These are phyloP conservation scores for Craseonycteris thonglongyai DNA, from an alignment of 2,113 vertebrate species.

Conservation along the genomic window DNA sequence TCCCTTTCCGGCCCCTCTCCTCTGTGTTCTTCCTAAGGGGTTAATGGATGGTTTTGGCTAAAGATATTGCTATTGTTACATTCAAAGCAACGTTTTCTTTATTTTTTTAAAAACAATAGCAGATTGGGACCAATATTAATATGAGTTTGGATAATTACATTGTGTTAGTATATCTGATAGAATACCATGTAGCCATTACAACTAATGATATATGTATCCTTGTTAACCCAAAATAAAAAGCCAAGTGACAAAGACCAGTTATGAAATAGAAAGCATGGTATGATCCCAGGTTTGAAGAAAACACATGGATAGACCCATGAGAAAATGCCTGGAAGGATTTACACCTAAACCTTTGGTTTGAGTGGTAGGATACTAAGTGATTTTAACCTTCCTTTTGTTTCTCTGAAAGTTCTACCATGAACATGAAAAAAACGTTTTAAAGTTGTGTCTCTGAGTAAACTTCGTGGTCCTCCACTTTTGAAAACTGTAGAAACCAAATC, in stretches of 20 bases:
- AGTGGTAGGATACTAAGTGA: not conserved
- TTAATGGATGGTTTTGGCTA: not conserved
- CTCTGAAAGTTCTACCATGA: not conserved
- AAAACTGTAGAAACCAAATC: not conserved
- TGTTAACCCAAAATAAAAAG: not conserved
- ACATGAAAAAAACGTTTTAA: not conserved
- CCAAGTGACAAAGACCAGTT: not conserved
- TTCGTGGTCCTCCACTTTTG: not conserved
- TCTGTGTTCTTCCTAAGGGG: not conserved
- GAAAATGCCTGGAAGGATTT: not conserved
- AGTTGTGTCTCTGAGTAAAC: not conserved
- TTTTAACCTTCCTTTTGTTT: not conserved
- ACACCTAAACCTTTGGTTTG: not conserved
- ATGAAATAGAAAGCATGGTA: not conserved
- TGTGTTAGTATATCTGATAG: not conserved
- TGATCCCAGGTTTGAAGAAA: not conserved
- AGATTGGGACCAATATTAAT: not conserved
- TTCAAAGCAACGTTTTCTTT: not conserved
- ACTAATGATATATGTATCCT: not conserved
- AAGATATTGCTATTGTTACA: slow-evolving; percentile 10
- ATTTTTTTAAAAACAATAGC: not conserved
- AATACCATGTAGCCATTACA: not conserved
- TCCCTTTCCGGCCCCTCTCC: not conserved
- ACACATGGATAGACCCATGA: not conserved
- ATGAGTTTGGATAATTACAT: not conserved